phyloP scores from a whole-genome alignment of 2,797 vertebrate species.

The Sebastes paucispinis region DNA sequence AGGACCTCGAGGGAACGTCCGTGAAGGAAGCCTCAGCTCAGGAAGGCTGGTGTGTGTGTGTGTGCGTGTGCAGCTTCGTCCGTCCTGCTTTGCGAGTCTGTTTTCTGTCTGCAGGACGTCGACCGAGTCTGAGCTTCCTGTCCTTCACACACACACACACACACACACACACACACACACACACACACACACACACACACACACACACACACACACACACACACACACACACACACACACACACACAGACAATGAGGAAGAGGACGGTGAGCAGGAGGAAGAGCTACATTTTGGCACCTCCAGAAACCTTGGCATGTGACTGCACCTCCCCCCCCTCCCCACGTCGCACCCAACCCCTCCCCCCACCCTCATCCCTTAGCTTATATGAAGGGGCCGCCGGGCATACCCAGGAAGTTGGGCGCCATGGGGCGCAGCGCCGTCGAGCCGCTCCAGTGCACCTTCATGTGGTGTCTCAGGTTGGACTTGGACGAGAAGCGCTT shows the following conservation, averaged over 20 bases:
- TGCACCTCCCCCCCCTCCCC: background rate
- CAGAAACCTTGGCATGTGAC: slow-evolving; percentile 61
- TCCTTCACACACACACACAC: no score
- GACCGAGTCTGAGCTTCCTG: background rate
- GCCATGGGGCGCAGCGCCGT: slow-evolving; percentile 65
- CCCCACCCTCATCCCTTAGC: slow-evolving; percentile 21
- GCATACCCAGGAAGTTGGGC: slow-evolving; percentile 78
- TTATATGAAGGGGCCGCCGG: slow-evolving; percentile 80
- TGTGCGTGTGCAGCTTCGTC: background rate
- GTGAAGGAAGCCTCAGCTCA: slow-evolving; percentile 6
- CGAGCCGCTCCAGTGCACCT: slow-evolving; percentile 83
- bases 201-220: no score
- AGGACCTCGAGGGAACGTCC: background rate
- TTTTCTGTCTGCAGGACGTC: slow-evolving; percentile 32
- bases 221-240: no score
- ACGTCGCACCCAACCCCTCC: background rate
- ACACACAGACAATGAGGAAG: slow-evolving; percentile 55
- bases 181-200: slow-evolving; percentile 25
- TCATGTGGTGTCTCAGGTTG: slow-evolving; percentile 86
- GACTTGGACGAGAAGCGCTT: slow-evolving; percentile 84
- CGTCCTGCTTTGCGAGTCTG: slow-evolving; percentile 22
- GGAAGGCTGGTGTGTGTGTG: background rate
- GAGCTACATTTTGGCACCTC: slow-evolving; percentile 63
- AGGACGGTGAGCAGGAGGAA: slow-evolving; percentile 47
- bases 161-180: no score